phyloP scores from a whole-genome alignment of 2,888 invertebrate species.

The Ophonus ardosiacus region DNA sequence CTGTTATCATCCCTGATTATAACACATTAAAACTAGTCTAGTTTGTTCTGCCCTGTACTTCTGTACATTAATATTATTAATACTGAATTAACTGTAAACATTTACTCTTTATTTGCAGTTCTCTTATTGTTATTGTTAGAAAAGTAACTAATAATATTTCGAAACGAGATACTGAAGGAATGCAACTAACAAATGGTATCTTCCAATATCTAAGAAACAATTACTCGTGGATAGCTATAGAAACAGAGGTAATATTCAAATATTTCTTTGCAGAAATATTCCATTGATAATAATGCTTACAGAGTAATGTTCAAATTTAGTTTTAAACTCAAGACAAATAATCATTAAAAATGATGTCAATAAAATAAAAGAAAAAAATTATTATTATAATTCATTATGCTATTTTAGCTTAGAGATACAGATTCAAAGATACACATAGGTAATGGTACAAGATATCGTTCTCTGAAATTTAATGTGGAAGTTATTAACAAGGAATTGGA shows the following conservation, averaged over 20 bases:
- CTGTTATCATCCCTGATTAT: too few species aligned
- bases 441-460: background rate
- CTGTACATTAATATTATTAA: background rate
- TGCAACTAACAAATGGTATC: slow-evolving; percentile 21
- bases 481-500: slow-evolving; percentile 41
- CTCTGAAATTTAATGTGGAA: slow-evolving; percentile 2
- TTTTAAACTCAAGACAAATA: too few species aligned
- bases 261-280: background rate
- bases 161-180: slow-evolving; percentile 25
- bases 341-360: too few species aligned
- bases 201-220: background rate
- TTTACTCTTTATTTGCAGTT: slow-evolving; percentile 12
- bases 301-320: too few species aligned
- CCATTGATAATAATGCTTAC: too few species aligned
- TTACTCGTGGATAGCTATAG: slow-evolving; percentile 53
- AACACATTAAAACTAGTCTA: too few species aligned
- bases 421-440: background rate
- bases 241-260: slow-evolving; percentile 20
- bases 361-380: background rate
- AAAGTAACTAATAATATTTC: slow-evolving; percentile 1
- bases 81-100: background rate
- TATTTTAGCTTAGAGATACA: slow-evolving; percentile 7
- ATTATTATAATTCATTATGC: background rate
- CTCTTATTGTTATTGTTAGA: slow-evolving; percentile 38
- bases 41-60: background rate